These are phyloP conservation scores for Hemaris fuciformis DNA, from an alignment of 2,888 invertebrate genomes.

Conservation along the genomic window DNA sequence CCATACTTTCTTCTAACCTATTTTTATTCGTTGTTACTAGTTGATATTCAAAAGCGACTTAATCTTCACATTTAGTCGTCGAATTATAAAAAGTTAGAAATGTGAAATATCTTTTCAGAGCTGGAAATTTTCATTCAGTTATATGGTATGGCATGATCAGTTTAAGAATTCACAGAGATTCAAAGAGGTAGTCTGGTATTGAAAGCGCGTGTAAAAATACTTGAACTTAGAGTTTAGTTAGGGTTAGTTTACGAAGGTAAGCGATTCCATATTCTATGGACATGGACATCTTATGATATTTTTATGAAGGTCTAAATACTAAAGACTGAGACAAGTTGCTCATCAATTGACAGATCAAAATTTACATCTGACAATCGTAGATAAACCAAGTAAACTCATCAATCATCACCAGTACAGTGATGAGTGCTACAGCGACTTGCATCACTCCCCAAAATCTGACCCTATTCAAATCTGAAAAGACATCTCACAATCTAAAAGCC, in stretches of 20 bases:
- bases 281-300: neutral
- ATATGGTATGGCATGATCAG: neutral
- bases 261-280: neutral
- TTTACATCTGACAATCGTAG: no score
- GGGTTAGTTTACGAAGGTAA: neutral
- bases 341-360: no score
- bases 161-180: neutral
- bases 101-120: slow-evolving; percentile 16
- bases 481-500: neutral
- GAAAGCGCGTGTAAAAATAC: neutral
- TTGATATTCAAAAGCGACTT: slow-evolving; percentile 3
- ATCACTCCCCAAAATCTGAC: neutral
- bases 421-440: neutral
- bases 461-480: slow-evolving; percentile 5
- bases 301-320: no score
- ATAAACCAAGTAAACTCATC: neutral
- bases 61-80: neutral
- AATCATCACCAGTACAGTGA: neutral
- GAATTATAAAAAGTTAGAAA: neutral
- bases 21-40: neutral
- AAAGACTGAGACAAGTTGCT: no score
- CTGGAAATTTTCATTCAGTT: neutral
- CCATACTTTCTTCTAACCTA: neutral
- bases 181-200: slow-evolving; percentile 13
- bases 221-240: no score